Conservation (phyloP, 2,888 invertebrate genomes). For the Auanema freiburgensis region DNA sequence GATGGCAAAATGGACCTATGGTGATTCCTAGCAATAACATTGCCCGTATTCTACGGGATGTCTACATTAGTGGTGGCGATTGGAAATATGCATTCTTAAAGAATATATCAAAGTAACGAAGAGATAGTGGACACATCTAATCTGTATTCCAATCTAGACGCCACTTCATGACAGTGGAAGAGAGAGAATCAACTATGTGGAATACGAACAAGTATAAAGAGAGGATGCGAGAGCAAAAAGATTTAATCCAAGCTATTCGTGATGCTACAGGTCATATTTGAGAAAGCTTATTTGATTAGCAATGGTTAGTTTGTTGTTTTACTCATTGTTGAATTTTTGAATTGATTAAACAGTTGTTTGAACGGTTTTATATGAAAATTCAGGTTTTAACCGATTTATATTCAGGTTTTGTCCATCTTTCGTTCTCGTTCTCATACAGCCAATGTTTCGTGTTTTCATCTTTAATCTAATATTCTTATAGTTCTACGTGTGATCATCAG, state of each 20-base stretch:
- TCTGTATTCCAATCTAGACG: slow-evolving; percentile 16
- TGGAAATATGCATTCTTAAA: slow-evolving; percentile 50
- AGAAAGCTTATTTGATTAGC: no score
- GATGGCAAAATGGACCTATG: slow-evolving; percentile 52
- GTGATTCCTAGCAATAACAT: slow-evolving; percentile 46
- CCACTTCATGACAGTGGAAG: slow-evolving; percentile 15
- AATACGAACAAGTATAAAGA: background rate
- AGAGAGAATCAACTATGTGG: slow-evolving; percentile 9
- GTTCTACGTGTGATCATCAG: no score
- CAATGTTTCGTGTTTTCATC: no score
- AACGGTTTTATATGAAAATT: no score
- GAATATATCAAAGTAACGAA: slow-evolving; percentile 36
- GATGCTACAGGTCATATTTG: slow-evolving; percentile 18
- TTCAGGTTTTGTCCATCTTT: no score
- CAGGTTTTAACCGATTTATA: no score
- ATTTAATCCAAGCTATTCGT: slow-evolving; percentile 20
- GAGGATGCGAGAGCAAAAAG: slow-evolving; percentile 6
- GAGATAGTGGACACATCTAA: background rate
- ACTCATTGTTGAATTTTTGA: no score
- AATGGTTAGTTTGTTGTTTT: no score
- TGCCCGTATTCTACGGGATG: slow-evolving; percentile 39
- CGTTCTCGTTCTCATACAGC: no score
- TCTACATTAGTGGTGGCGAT: slow-evolving; percentile 48
- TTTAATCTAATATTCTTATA: no score
- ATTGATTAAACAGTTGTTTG: no score